Conservation (phyloP, 2,888 invertebrate genomes). For the Ellobium chinense region DNA sequence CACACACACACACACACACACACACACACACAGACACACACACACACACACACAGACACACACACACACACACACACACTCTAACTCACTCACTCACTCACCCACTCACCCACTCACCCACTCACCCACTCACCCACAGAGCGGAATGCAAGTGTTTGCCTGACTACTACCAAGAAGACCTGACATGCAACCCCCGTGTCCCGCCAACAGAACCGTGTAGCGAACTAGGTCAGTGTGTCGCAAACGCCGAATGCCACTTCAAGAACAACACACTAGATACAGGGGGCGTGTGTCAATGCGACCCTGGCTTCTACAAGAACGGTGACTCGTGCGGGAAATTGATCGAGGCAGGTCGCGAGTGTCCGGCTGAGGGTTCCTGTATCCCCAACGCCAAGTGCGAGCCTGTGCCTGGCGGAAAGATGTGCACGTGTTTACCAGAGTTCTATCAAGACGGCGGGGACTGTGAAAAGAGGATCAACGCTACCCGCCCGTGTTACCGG, state of each 20-base stretch:
- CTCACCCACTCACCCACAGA: too few relatives aligned
- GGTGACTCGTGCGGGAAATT: constrained; percentile 39
- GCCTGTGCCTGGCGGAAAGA: not conserved
- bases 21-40: not conserved
- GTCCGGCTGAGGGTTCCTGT: constrained; percentile 25
- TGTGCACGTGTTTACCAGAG: constrained; percentile 34
- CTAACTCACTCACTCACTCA: not conserved
- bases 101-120: too few relatives aligned
- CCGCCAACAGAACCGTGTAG: constrained; percentile 28
- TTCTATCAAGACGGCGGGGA: constrained; percentile 27
- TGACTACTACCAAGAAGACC: constrained; percentile 8
- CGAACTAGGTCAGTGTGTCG: constrained; percentile 43
- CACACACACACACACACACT: not conserved
- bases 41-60: not conserved
- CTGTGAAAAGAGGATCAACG: constrained; percentile 11
- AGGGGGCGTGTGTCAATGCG: constrained; percentile 42
- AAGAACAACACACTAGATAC: not conserved
- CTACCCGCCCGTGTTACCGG: constrained; percentile 26
- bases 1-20: not conserved
- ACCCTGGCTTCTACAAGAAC: constrained; percentile 45
- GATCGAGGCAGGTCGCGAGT: constrained; percentile 12
- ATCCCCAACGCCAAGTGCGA: not conserved
- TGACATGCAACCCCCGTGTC: not conserved
- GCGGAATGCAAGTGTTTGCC: constrained; percentile 15
- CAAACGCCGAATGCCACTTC: constrained; percentile 40